A percentile compares a stretch with the other conserved stretches of the same genome.
These are phyloP conservation scores for Argyrosomus japonicus DNA, from an alignment of 2,113 vertebrate species.

Conservation along the genomic window DNA sequence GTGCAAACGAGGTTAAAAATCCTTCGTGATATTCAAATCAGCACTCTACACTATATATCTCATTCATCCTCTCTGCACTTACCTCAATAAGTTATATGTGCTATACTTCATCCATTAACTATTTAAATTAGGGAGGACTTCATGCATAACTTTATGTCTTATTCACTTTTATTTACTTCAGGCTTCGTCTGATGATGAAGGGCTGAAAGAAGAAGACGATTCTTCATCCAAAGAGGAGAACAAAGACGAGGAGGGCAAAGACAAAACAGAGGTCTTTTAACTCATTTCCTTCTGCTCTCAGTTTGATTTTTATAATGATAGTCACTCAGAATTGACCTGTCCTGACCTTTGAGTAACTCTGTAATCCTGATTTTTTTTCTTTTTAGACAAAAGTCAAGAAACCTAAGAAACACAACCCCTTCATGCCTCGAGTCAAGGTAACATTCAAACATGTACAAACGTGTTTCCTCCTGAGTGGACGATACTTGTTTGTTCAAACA, in stretches of 20 bases:
- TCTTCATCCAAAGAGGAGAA: conserved; percentile 45
- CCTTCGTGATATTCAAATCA: too few relatives aligned
- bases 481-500: neutral
- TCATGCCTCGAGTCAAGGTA: conserved; percentile 78
- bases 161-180: conserved; percentile 26
- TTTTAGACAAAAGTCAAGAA: conserved; percentile 68
- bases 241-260: conserved; percentile 42
- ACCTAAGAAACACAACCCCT: conserved; percentile 71
- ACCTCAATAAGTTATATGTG: too few relatives aligned
- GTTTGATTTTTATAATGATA: neutral
- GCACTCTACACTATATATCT: too few relatives aligned
- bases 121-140: too few relatives aligned
- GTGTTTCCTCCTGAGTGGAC: neutral
- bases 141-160: too few relatives aligned
- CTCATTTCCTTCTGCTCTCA: neutral
- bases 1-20: too few relatives aligned
- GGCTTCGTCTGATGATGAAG: conserved; percentile 64
- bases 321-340: neutral
- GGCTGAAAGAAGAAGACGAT: conserved; percentile 39
- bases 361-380: neutral
- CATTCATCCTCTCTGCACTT: too few relatives aligned
- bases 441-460: neutral
- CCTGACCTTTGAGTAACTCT: neutral
- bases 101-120: too few relatives aligned
- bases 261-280: conserved; percentile 33